These are phyloP conservation scores for Aquatica leii DNA, from an alignment of 2,888 invertebrate genomes.

Conservation along the genomic window DNA sequence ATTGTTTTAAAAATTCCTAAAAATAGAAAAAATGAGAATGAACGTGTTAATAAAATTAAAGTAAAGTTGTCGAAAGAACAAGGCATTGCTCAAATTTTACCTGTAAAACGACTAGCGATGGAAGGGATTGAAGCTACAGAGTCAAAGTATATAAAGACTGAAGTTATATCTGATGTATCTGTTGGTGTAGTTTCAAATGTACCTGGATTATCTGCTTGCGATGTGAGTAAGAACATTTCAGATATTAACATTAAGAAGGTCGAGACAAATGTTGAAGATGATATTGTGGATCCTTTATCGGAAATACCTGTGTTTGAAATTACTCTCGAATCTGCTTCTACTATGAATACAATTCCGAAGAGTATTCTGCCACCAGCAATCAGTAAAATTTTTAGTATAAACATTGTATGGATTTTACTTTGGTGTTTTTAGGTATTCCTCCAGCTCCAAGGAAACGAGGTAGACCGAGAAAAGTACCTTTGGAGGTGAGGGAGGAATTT, in stretches of 20 bases:
- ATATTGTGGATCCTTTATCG: constrained; percentile 44
- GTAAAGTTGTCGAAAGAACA: constrained; percentile 63
- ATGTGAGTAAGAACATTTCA: no score
- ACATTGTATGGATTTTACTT: constrained; percentile 37
- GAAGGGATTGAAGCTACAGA: constrained; percentile 32
- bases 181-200: constrained; percentile 34
- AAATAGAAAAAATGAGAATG: constrained; percentile 42
- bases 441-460: constrained; percentile 61
- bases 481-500: constrained; percentile 58
- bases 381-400: constrained; percentile 18
- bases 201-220: not conserved
- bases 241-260: not conserved
- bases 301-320: constrained; percentile 49
- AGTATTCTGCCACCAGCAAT: not conserved
- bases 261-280: constrained; percentile 8
- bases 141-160: constrained; percentile 35
- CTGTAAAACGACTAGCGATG: constrained; percentile 34
- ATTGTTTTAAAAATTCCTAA: constrained; percentile 74
- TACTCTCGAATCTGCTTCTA: constrained; percentile 41
- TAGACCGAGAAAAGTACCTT: constrained; percentile 61
- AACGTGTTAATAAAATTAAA: constrained; percentile 65
- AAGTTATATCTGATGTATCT: constrained; percentile 31
- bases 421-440: constrained; percentile 49
- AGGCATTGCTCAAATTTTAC: constrained; percentile 57
- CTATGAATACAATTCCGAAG: constrained; percentile 26